phyloP scores from a whole-genome alignment of 2,888 invertebrate genomes.

The Hyles lineata region DNA sequence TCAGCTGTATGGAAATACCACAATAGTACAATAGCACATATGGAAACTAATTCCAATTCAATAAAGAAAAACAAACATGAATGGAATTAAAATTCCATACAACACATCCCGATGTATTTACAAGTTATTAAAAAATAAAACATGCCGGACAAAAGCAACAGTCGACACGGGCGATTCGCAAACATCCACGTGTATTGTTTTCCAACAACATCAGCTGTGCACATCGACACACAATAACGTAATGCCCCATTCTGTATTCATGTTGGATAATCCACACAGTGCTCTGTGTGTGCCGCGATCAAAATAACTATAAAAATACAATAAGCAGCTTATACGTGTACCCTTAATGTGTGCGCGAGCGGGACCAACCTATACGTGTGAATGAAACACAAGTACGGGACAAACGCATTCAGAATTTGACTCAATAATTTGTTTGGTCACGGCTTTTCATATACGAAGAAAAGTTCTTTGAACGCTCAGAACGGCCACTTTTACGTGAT shows the following conservation, averaged over 20 bases:
- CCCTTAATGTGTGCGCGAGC: constrained; percentile 68
- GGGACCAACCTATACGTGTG: constrained; percentile 43
- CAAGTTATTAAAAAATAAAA: constrained; percentile 45
- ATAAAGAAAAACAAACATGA: constrained; percentile 39
- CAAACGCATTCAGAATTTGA: constrained; percentile 56
- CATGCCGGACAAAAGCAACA: constrained; percentile 44
- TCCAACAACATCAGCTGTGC: constrained; percentile 74
- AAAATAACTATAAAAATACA: constrained; percentile 85
- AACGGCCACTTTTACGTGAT: constrained; percentile 36
- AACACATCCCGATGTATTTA: constrained; percentile 56
- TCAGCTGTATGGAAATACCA: neutral
- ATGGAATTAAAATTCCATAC: constrained; percentile 30
- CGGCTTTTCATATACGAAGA: constrained; percentile 52
- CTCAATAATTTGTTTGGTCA: constrained; percentile 64
- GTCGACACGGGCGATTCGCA: constrained; percentile 69
- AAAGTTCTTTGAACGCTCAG: constrained; percentile 40
- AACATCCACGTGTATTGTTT: constrained; percentile 67
- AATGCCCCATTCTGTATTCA: constrained; percentile 77
- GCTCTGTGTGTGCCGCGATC: constrained; percentile 75
- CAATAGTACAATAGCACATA: constrained; percentile 38
- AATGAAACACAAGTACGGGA: constrained; percentile 36
- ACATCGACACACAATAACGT: constrained; percentile 71
- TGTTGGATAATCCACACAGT: constrained; percentile 74
- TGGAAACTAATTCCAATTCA: constrained; percentile 13
- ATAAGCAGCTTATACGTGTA: constrained; percentile 82